Evolutionary conservation across 2,113 vertebrate species (phyloP).

Genomic region (Epinephelus cyanopodus): DNA sequence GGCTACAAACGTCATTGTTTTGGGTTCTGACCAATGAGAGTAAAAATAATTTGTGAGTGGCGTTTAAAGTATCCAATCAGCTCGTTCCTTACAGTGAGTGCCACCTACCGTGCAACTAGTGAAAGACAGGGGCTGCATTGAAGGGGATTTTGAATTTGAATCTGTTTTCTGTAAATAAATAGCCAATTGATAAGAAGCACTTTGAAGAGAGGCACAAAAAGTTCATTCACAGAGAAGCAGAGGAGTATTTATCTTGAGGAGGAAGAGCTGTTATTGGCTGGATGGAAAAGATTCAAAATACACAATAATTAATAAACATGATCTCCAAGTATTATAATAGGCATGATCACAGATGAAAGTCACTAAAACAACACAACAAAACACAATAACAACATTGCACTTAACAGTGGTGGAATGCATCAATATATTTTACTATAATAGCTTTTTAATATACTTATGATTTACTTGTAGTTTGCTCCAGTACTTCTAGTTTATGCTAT

Average conservation of each 20-base stretch:
- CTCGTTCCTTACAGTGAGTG: too few relatives aligned
- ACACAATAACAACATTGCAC: neutral
- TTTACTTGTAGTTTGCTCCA: too few relatives aligned
- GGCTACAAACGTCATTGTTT: neutral
- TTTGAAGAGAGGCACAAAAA: constrained; percentile 30
- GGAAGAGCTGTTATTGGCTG: neutral
- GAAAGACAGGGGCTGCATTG: neutral
- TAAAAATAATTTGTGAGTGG: neutral
- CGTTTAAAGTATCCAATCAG: constrained; percentile 48
- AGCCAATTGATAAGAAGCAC: constrained; percentile 53
- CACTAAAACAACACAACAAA: too few relatives aligned
- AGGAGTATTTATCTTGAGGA: neutral
- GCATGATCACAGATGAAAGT: neutral
- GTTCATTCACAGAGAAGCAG: neutral
- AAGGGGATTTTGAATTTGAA: constrained; percentile 73
- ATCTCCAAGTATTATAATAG: neutral
- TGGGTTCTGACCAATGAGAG: constrained; percentile 60
- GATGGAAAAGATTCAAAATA: neutral
- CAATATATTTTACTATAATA: neutral
- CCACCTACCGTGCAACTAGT: neutral
- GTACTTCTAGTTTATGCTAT: neutral
- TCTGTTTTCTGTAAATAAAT: constrained; percentile 47
- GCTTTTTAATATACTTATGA: too few relatives aligned
- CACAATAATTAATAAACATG: neutral
- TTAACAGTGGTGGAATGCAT: neutral